A percentile compares a stretch with the other conserved stretches of the same genome.
phyloP scores from a whole-genome alignment of 2,113 vertebrate species.

The Callaeas wilsoni region DNA sequence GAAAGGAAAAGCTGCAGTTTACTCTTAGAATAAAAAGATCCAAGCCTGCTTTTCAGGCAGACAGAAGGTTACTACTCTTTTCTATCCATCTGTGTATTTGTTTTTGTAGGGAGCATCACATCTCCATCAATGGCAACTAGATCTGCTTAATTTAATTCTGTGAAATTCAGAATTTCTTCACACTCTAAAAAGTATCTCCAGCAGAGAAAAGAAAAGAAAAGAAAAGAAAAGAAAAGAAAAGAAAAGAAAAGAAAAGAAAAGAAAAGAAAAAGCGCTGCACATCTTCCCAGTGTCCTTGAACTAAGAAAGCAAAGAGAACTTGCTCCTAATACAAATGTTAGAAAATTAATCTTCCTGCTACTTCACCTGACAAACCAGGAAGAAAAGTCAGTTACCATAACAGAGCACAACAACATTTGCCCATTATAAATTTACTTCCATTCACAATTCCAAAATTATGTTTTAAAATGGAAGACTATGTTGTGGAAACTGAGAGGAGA shows the following conservation, averaged over 20 bases:
- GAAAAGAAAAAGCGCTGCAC: background rate
- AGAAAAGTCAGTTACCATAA: background rate
- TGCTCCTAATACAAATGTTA: accelerated
- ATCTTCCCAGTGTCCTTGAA: background rate
- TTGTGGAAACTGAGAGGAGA: background rate
- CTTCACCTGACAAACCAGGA: background rate
- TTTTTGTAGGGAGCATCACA: background rate
- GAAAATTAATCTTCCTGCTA: background rate
- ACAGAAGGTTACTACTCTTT: background rate
- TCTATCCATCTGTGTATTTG: background rate
- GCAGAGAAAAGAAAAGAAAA: background rate
- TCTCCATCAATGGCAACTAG: background rate
- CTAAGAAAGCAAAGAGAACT: background rate
- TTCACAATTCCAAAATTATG: background rate
- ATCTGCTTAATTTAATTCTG: background rate
- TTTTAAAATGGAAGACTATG: background rate
- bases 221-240: background rate
- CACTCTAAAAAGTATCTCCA: background rate
- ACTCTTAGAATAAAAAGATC: background rate
- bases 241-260: background rate
- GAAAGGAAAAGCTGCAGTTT: background rate
- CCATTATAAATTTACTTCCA: background rate
- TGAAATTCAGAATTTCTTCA: background rate
- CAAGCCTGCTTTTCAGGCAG: background rate
- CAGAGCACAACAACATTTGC: background rate